Evolutionary conservation across 2,797 vertebrate species (phyloP), one percentile per base, ranked within the genome.

Genomic region (Eospalax fontanierii): DNA sequence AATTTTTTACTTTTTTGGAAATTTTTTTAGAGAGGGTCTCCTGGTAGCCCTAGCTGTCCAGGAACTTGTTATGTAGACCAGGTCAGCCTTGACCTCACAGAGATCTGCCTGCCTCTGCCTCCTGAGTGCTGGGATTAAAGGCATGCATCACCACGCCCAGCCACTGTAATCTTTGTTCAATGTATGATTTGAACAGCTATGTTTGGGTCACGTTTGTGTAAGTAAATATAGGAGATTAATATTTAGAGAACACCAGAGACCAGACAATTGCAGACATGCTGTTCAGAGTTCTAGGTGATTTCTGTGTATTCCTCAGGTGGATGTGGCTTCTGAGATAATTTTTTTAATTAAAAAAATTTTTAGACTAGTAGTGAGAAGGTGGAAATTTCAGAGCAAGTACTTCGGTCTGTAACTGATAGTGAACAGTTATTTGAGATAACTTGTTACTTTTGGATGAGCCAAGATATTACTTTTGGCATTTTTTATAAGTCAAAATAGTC

Each of bases 201-300:
- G 24, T 68, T 82, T 78, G 16, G 28, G 40, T 50, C 22, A 87
- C 28, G n/a, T 40, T 35, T 59, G 14, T 80, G n/a, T 10, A 63
- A 81, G 65, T 84, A 46, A 91, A 59, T 43, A 73, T 15, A 80
- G 11, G 33, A 71, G 82, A 63, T 50, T 75, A 46, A 28, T 82
- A 46, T 61, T 81, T 28, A 82, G 74, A 68, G 63, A 90, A 19
- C 33, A 16, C 81, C 19, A 92, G 18, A 84, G n/a, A 73, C 59
- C 57, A 88, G 38, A 11, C 1, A 26, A 54, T 7, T 74, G 2
- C 14, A 54, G 46, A 76, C 46, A 46, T 11, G 57, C 46, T 70
- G 16, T 86, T 79, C 65, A 80, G 30, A 95, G n/a, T n/a, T 86
- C 59, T 88, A 78, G 19, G 54, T 78, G 46, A 81, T 90, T 96